Percentiles rank a stretch among this genome's conserved stretches.
phyloP scores from a whole-genome alignment of 2,113 vertebrate genomes.

The Hemicordylus capensis region DNA sequence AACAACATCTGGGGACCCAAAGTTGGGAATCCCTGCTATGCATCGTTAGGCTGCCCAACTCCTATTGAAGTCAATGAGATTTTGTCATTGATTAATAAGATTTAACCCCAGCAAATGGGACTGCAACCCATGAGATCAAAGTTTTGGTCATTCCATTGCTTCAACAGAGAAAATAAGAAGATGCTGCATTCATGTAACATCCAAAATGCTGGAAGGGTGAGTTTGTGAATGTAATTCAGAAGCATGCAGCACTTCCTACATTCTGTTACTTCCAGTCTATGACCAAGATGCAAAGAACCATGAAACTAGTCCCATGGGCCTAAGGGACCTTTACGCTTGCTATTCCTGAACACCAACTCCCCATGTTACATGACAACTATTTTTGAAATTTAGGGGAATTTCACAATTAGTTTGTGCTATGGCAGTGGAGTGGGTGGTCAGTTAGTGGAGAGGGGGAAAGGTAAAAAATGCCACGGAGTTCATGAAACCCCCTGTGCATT shows the following conservation, averaged over 20 bases:
- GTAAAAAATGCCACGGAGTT: not conserved
- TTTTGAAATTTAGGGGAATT: not conserved
- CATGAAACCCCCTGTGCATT: not conserved
- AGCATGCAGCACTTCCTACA: not conserved
- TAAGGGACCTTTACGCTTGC: not conserved
- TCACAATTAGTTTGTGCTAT: not conserved
- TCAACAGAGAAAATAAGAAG: not conserved
- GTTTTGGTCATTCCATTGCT: not conserved
- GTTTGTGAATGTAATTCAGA: not conserved
- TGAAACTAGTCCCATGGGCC: not conserved
- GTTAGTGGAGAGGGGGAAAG: not conserved
- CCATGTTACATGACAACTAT: no score
- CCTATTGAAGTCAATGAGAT: not conserved
- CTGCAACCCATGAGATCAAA: not conserved
- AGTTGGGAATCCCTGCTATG: no score
- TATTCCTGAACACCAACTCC: no score
- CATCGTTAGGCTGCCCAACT: not conserved
- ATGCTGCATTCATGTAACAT: not conserved
- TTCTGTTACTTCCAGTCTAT: not conserved
- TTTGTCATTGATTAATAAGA: no score
- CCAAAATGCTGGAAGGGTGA: not conserved
- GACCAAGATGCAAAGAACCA: not conserved
- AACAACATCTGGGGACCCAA: no score
- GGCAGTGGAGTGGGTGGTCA: not conserved
- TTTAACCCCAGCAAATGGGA: not conserved